Conservation (phyloP, 1,140 invertebrate species). For the Dendrolimus kikuchii region DNA sequence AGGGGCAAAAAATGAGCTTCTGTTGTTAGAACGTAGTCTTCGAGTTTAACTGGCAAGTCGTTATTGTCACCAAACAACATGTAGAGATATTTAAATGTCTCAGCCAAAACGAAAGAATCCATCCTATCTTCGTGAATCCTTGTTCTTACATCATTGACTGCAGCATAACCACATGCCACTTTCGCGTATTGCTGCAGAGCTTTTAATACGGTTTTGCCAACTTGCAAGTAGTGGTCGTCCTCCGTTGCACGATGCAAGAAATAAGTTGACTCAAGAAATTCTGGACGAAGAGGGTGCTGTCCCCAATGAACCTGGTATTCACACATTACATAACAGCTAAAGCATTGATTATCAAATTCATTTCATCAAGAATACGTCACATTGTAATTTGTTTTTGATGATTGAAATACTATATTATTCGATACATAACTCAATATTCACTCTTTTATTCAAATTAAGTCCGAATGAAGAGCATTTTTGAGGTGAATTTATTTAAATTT, state of each 20-base stretch:
- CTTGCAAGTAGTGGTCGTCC: slow-evolving; percentile 96
- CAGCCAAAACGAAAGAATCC: slow-evolving; percentile 98
- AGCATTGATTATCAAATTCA: too few relatives aligned
- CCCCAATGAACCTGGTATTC: slow-evolving; percentile 92
- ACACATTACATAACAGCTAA: too few relatives aligned
- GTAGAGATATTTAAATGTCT: slow-evolving; percentile 98
- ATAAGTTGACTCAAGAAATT: slow-evolving; percentile 98
- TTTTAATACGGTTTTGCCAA: slow-evolving; percentile 92
- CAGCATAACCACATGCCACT: slow-evolving; percentile 97
- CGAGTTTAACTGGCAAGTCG: slow-evolving; percentile 92
- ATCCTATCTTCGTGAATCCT: slow-evolving; percentile 94
- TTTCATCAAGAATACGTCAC: too few relatives aligned
- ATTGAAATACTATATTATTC: too few relatives aligned
- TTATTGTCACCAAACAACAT: slow-evolving; percentile 92
- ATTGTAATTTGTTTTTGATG: too few relatives aligned
- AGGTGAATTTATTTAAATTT: too few relatives aligned
- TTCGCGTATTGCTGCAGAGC: slow-evolving; percentile 92
- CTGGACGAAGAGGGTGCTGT: slow-evolving; percentile 96
- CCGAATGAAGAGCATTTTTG: too few relatives aligned
- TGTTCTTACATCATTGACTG: slow-evolving; percentile 95
- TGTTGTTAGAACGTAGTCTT: slow-evolving; percentile 97
- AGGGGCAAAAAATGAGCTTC: slow-evolving; percentile 97
- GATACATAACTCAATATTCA: too few relatives aligned
- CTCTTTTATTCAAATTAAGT: too few relatives aligned
- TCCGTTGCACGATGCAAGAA: slow-evolving; percentile 95